Evolutionary conservation across 2,113 vertebrate species (phyloP), one percentile per base, ranked within the genome.

Genomic region (zebrafish (Danio rerio)): DNA sequence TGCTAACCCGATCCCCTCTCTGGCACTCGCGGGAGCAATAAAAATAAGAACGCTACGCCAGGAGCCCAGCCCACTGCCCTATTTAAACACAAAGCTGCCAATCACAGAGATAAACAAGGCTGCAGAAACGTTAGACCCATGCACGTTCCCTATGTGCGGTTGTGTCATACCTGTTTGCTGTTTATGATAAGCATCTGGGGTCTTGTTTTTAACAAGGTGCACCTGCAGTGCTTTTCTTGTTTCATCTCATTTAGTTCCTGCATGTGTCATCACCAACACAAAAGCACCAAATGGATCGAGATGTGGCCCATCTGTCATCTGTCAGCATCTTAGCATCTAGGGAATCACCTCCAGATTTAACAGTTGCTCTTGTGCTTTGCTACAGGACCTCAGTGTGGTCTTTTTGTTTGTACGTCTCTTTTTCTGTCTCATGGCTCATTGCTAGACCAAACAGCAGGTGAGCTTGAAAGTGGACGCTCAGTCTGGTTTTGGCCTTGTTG

Each of bases 21-120:
- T 90, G 90, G 91, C 91, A 90, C 90, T 86, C 87, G 87, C 88
- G 84, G 87, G 91, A 58, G 91, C 91, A 92, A 93, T 93, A 92
- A 89, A 91, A 91, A 94, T 93, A 89, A 88, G 72, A 70, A 70
- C 49, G 79, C 86, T 80, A 87, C 84, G 83, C 86, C 47, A 82
- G 86, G 84, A 82, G 84, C 85, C 85, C 85, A 88, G 18, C 89
- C 89, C 84, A 85, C 87, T 88, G 85, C 83, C 87, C 85, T 59
- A 82, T 86, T 87, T 75, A 87, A 89, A 85, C 90, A 91, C 91
- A 89, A 90, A 91, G 84, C 89, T 91, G 90, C 89, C 92, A 92
- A 81, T 95, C 92, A 91, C 43, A 66, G 87, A 88, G 61, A 86
- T 89, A 92, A 93, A 93, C 91, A 91, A 56, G 70, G 62, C 31